These are phyloP conservation scores for Antidorcas marsupialis DNA, from an alignment of 2,113 vertebrate species.

Conservation along the genomic window DNA sequence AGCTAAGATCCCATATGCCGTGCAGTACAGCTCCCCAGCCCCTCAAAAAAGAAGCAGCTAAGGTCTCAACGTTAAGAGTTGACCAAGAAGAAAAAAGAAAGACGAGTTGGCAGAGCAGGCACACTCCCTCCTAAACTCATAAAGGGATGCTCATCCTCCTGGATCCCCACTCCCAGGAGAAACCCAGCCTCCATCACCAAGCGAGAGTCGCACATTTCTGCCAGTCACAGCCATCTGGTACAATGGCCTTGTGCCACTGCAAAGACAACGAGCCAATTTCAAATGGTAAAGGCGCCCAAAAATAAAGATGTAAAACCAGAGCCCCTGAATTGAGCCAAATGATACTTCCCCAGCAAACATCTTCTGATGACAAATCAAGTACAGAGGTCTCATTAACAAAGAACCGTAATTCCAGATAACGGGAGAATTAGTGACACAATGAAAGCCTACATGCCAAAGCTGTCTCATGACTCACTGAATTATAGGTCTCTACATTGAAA, in stretches of 20 bases:
- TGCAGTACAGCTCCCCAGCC: neutral
- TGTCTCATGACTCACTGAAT: neutral
- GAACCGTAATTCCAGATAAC: neutral
- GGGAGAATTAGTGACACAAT: neutral
- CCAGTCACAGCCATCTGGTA: slow-evolving; percentile 51
- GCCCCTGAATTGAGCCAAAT: neutral
- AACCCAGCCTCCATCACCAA: neutral
- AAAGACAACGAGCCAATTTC: slow-evolving; percentile 48
- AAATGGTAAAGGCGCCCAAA: slow-evolving; percentile 47
- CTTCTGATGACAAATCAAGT: neutral
- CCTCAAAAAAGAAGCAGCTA: neutral
- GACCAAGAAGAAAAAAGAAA: neutral
- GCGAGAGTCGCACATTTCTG: slow-evolving; percentile 20
- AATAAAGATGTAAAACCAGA: slow-evolving; percentile 51
- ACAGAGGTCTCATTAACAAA: neutral
- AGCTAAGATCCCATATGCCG: neutral
- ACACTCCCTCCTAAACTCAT: neutral
- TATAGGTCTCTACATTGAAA: neutral
- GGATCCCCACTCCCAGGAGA: neutral
- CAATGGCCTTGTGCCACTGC: slow-evolving; percentile 38
- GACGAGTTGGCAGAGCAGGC: neutral
- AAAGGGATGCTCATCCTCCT: neutral
- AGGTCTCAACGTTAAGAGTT: neutral
- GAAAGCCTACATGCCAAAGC: neutral
- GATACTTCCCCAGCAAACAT: neutral